Evolutionary conservation across 2,888 invertebrate species (phyloP), one percentile per base, ranked within the genome.

Genomic region (Frankliniella fusca): DNA sequence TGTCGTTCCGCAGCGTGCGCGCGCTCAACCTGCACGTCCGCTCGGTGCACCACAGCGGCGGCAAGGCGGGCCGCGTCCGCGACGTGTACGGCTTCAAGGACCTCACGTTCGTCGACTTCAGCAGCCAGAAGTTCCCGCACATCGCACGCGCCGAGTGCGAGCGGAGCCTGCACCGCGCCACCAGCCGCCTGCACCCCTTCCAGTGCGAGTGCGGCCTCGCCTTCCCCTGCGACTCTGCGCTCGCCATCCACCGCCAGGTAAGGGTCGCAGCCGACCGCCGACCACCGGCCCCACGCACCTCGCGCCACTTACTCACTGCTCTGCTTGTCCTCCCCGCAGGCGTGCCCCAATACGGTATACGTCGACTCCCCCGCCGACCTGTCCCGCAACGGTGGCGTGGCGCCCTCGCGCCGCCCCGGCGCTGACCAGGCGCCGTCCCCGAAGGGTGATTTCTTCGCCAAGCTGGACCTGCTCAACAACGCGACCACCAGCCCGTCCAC

Each of bases 41-140:
- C 86, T 91, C 92, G 85, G 90, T 90, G 0, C 94, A 94, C 84
- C 86, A 12, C 23, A 27, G 23, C 23, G 70, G 70, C 70, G 70
- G 70, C 27, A 76, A 76, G 70, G 70, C 27, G 27, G 27, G 70
- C 70, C 70, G 70, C 70, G 70, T 1, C 27, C 70, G 70, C 70
- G 83, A 81, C 18, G 91, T 93, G 80, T 88, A 91, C 1, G 93
- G 93, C 23, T 94, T 93, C 87, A 91, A 92, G 85, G 94, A 95
- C 87, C 88, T 93, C 82, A 92, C 92, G 3, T 94, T 93, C 86
- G 91, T 94, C n/a, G 95, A 95, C 86, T 96, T 95, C 86, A 93
- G 95, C 0, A 92, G 92, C 83, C 92, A 92, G 85, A 95, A 95
- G 87, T 95, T 94, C 86, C 92, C 95, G 0, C 91, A 94, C 82